Evolutionary conservation across 2,888 invertebrate species (phyloP), one percentile per base, ranked within the genome.

Genomic region (Alloscopus bannaensis): DNA sequence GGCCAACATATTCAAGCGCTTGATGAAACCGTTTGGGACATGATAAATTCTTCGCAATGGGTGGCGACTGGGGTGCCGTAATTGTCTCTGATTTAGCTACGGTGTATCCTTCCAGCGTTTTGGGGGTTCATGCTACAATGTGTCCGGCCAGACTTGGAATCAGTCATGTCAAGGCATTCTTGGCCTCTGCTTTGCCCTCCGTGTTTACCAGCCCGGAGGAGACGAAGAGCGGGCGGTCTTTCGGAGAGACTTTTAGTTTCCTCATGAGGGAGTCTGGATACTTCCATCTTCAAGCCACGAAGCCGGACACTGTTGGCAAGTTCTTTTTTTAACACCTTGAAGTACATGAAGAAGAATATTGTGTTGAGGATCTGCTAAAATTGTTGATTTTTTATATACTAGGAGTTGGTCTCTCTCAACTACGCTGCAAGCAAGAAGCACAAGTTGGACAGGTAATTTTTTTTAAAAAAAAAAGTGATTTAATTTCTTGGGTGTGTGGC

Each of bases 231-330:
- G 62, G 13, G 36, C 13, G 8, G 88, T 88, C 8, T 64, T 87
- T 26, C 18, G 28, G 0, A 84, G 86, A 6, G 22, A 18, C 22
- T 81, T 88, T 3, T 55, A 70, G 22, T 76, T 79, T 36, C 2
- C 89, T n/a, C 2, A 20, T 89, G 6, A 83, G 86, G 55, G 90
- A 91, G 84, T 81, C 87, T 20, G 91, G 91, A 6, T 91, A 90
- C 85, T 72, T 94, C 86, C 95, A 96, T 87, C 84, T 96, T 8
- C 96, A 97, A 87, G 91, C 94, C 0, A 95, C 96, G 0, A 96
- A 95, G 88, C 97, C 97, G 11, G 96, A 97, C 87, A 95, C 96
- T 0, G 89, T 95, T 83, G 96, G 95, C 93, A 87, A 88, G 28
- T 24, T 3, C 2, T 24, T 45, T 65, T 45, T n/a, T 4, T 45